Conservation (phyloP, 2,797 vertebrate species). For the Ctenochaetus hawaiiensis region DNA sequence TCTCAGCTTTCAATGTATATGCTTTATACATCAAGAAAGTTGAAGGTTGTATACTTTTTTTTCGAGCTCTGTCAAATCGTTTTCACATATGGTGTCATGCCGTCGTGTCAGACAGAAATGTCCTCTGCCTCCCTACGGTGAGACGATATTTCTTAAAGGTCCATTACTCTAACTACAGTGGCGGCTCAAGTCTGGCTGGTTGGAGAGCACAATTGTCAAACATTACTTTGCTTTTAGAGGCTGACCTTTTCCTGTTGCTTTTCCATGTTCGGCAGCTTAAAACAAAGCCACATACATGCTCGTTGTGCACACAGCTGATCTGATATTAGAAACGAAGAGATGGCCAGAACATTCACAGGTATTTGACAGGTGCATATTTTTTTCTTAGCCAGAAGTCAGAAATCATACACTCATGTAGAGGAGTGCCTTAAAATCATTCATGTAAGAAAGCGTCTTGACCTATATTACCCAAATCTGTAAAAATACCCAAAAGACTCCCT, state of each 20-base stretch:
- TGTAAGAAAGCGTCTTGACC: constrained; percentile 11
- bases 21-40: constrained; percentile 17
- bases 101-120: constrained; percentile 51
- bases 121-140: constrained; percentile 41
- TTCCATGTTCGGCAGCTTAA: constrained; percentile 30
- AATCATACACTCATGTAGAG: neutral
- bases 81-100: constrained; percentile 4
- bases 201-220: constrained; percentile 56
- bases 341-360: constrained; percentile 46
- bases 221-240: constrained; percentile 76
- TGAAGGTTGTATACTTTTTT: constrained; percentile 6
- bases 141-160: constrained; percentile 56
- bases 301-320: constrained; percentile 21
- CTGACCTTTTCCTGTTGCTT: constrained; percentile 62
- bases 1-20: constrained; percentile 6
- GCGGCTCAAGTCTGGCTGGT: constrained; percentile 31
- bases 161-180: constrained; percentile 63
- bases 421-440: constrained; percentile 11
- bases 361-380: constrained; percentile 39
- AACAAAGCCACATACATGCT: constrained; percentile 14
- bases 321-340: constrained; percentile 52
- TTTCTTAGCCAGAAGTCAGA: neutral
- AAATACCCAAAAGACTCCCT: neutral
- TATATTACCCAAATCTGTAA: constrained; percentile 19
- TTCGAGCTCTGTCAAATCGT: constrained; percentile 15